These are phyloP conservation scores for Drosophila pseudotakahashii DNA, from an alignment of 2,888 invertebrate species.

Conservation along the genomic window DNA sequence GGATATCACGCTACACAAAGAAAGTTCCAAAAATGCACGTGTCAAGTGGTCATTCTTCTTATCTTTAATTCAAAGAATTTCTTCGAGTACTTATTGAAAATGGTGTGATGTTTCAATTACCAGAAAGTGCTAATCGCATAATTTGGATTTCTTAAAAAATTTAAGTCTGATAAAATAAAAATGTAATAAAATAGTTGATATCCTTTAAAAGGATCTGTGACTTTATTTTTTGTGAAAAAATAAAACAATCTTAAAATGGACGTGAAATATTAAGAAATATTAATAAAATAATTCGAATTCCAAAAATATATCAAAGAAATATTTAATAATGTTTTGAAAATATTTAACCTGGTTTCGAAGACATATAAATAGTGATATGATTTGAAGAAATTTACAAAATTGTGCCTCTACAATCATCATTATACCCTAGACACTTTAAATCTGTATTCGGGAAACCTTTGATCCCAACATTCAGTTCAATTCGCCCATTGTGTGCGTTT, in stretches of 20 bases:
- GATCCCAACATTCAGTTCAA: conserved; percentile 13
- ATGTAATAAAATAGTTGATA: neutral
- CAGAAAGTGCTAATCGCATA: neutral
- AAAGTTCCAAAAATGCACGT: neutral
- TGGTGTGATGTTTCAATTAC: neutral
- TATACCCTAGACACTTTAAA: conserved; percentile 4
- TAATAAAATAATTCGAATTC: too few relatives aligned
- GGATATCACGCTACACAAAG: neutral
- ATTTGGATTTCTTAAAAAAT: neutral
- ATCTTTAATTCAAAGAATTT: conserved; percentile 4
- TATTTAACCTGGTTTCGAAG: too few relatives aligned
- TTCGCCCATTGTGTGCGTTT: conserved; percentile 1
- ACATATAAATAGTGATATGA: too few relatives aligned
- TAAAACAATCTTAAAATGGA: neutral
- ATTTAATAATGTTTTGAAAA: too few relatives aligned
- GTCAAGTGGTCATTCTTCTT: neutral
- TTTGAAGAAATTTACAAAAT: neutral
- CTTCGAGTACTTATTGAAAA: neutral
- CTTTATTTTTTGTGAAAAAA: neutral
- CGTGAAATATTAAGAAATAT: too few relatives aligned
- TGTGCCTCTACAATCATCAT: neutral
- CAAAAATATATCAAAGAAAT: too few relatives aligned
- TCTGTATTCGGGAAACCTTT: conserved; percentile 3
- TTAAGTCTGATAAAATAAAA: too few relatives aligned
- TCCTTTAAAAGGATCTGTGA: neutral